These are phyloP conservation scores for Tachypleus tridentatus DNA, from an alignment of 1,140 invertebrate species.

Conservation along the genomic window DNA sequence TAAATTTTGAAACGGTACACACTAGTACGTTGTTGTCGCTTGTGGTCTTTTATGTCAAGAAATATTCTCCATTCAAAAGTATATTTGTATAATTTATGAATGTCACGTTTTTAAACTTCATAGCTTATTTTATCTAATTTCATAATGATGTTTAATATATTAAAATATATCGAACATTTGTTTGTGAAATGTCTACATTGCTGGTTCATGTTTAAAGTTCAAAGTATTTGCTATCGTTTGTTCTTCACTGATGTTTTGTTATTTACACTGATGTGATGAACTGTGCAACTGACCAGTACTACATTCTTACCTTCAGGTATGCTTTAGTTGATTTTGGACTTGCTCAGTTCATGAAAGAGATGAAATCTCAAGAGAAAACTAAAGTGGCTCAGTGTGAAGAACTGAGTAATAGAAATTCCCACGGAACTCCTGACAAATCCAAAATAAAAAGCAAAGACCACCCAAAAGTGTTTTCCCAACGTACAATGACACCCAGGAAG, in stretches of 20 bases:
- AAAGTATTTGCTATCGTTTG: conserved; percentile 8
- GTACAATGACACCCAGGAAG: no score
- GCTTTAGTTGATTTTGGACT: conserved; percentile 78
- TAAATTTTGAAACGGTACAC: conserved; percentile 18
- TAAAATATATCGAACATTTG: no score
- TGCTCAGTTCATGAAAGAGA: conserved; percentile 39
- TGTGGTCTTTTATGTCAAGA: no score
- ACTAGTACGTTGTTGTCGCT: no score
- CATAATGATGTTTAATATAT: not conserved
- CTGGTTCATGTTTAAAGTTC: not conserved
- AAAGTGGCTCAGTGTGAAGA: no score
- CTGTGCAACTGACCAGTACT: no score
- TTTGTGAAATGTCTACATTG: no score
- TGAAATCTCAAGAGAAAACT: conserved; percentile 1
- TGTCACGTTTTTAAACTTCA: not conserved
- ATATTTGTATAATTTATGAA: not conserved
- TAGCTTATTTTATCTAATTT: not conserved
- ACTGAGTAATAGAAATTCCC: no score
- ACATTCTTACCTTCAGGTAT: conserved; percentile 35
- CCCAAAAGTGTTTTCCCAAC: no score
- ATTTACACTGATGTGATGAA: not conserved
- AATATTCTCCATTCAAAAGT: no score
- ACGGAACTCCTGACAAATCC: no score
- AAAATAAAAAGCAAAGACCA: no score
- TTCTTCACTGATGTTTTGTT: conserved; percentile 8